A percentile compares a stretch with the other conserved stretches of the same genome.
Evolutionary conservation across 2,797 vertebrate species (phyloP).

Genomic region (Remorina albescens): DNA sequence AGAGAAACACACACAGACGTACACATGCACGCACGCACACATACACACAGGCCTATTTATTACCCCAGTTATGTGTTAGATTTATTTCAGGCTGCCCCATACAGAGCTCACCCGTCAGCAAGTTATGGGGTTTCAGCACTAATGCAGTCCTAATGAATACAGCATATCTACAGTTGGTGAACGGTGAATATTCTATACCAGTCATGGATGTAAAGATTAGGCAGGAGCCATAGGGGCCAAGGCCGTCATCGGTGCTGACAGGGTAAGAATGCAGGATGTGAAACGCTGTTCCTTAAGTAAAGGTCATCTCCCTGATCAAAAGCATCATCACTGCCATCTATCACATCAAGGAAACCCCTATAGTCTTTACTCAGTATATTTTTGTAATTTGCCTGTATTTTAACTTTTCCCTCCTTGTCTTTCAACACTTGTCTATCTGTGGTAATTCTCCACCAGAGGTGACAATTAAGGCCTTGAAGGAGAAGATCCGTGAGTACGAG

Average conservation of each 20-base stretch:
- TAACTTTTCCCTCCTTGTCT: not conserved
- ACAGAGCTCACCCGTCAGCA: constrained; percentile 73
- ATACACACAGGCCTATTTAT: constrained; percentile 76
- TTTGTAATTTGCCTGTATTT: constrained; percentile 20
- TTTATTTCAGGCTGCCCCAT: constrained; percentile 80
- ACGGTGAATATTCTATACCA: constrained; percentile 62
- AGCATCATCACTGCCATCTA: constrained; percentile 51
- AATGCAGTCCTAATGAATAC: constrained; percentile 82
- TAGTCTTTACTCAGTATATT: constrained; percentile 23
- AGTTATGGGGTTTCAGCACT: constrained; percentile 78
- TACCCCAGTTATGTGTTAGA: constrained; percentile 83
- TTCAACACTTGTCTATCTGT: constrained; percentile 1
- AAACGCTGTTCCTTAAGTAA: constrained; percentile 54
- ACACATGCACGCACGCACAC: constrained; percentile 43
- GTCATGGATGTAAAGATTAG: constrained; percentile 69
- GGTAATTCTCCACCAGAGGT: constrained; percentile 86
- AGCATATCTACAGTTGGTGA: constrained; percentile 66
- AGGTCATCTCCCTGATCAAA: constrained; percentile 48
- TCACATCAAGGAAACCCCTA: constrained; percentile 25
- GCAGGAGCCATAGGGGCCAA: constrained; percentile 49
- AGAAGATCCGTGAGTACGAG: constrained; percentile 98
- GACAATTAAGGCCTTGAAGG: constrained; percentile 98
- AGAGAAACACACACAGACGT: constrained; percentile 60
- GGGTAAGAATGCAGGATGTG: constrained; percentile 62
- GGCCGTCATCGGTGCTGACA: constrained; percentile 57